Evolutionary conservation across 2,797 vertebrate genomes (phyloP), one percentile per base, ranked within the genome.

Genomic region (Alcedo atthis): DNA sequence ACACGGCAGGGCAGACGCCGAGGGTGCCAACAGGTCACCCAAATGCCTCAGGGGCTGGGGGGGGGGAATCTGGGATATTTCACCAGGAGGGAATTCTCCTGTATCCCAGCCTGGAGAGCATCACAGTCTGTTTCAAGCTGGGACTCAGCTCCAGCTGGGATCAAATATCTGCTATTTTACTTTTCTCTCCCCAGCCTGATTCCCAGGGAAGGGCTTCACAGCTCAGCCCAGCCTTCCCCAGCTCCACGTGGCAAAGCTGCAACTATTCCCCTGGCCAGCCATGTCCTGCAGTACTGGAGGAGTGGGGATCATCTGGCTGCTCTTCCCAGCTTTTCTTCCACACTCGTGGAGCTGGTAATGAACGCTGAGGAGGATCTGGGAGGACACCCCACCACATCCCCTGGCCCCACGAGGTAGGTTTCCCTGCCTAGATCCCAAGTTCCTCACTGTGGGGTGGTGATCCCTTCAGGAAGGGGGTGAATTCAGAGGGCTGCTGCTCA

Each of bases 181-280:
- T 91, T 89, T 17, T 17, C 53, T 87, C 78, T 68, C 63, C n/a
- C 12, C 45, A 17, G 32, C 10, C 66, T 2, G 1, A 35, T 85
- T 92, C 45, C 88, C 90, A 88, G 77, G 85, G 70, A 69, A 82
- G 33, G 14, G 45, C 85, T 93, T 78, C 90, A 40, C 53, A 37
- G 12, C 58, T 5, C 57, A 77, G 63, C 78, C 35, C 87, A 25
- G 49, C n/a, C 4, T 0, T 37, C 51, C 54, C 69, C 30, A 1
- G 81, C 66, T 89, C 71, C 80, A 5, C 1, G 1, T 79, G 82
- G 92, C 85, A 88, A 19, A 75, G 66, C 77, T 85, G 68, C 93
- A 90, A 64, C 77, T 75, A 57, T 92, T 94, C 88, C 35, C 64
- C 73, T 80, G 87, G 58, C 81, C 35, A 70, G 54, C 33, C 3